phyloP scores from a whole-genome alignment of 2,113 vertebrate species.

The Lates calcarifer region DNA sequence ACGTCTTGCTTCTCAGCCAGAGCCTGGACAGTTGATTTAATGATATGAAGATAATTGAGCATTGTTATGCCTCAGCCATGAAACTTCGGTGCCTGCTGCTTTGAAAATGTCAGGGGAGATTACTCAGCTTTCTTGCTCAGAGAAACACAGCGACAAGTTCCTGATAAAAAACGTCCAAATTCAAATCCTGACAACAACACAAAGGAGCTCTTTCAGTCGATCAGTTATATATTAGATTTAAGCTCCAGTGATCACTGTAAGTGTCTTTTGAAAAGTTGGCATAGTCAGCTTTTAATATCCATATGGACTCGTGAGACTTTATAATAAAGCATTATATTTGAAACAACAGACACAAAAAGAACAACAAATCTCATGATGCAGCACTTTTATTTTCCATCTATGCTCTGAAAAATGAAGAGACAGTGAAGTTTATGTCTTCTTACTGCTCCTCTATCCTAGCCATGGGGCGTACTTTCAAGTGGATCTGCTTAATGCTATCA shows the following conservation, averaged over 20 bases:
- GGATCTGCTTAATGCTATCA: constrained; percentile 54
- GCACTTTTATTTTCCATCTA: constrained; percentile 28
- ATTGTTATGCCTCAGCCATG: constrained; percentile 29
- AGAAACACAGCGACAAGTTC: background rate
- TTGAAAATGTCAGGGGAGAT: constrained; percentile 55
- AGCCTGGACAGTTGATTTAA: constrained; percentile 11
- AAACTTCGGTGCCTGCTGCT: constrained; percentile 52
- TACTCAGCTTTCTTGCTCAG: constrained; percentile 42
- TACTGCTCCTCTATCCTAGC: constrained; percentile 36
- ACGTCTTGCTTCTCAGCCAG: constrained; percentile 18
- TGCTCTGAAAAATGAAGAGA: constrained; percentile 22
- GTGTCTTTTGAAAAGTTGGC: constrained; percentile 26
- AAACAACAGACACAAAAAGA: constrained; percentile 19
- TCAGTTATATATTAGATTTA: constrained; percentile 33
- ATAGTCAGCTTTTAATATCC: constrained; percentile 44
- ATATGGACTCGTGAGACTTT: constrained; percentile 26
- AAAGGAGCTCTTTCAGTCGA: background rate
- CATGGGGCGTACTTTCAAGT: constrained; percentile 58
- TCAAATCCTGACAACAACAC: background rate
- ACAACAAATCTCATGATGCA: constrained; percentile 27
- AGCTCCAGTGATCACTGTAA: constrained; percentile 8
- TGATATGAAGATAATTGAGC: constrained; percentile 30
- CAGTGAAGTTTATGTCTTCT: constrained; percentile 20
- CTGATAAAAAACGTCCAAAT: constrained; percentile 11
- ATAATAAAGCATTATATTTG: constrained; percentile 3